Percentiles rank a stretch among this genome's conserved stretches.
phyloP scores from a whole-genome alignment of 2,113 vertebrate species.

The Indicator maculatus region DNA sequence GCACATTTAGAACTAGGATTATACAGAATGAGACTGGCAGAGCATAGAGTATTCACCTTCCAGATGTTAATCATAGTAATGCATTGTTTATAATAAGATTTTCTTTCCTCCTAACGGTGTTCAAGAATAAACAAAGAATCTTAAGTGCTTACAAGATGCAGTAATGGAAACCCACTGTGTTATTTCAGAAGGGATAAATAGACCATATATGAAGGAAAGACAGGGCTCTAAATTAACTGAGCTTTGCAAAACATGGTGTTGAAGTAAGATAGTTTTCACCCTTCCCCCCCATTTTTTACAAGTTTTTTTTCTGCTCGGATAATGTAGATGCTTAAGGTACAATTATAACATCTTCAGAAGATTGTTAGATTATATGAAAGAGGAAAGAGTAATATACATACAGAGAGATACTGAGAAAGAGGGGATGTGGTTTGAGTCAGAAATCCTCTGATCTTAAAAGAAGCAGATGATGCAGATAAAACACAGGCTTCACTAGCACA shows the following conservation, averaged over 20 bases:
- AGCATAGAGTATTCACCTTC: background rate
- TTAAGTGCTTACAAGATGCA: background rate
- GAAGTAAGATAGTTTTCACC: background rate
- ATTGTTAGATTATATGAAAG: constrained; percentile 68
- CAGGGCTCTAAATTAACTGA: background rate
- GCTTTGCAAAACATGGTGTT: background rate
- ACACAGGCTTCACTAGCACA: constrained; percentile 59
- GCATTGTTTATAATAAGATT: background rate
- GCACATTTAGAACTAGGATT: background rate
- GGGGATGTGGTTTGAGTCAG: constrained; percentile 40
- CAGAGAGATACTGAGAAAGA: constrained; percentile 53
- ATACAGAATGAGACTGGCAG: background rate
- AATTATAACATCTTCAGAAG: constrained; percentile 66
- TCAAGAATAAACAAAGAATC: constrained; percentile 3
- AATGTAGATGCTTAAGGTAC: constrained; percentile 61
- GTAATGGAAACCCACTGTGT: background rate
- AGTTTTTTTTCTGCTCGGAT: constrained; percentile 50
- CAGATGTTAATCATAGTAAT: constrained; percentile 11
- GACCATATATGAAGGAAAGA: background rate
- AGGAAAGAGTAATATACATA: constrained; percentile 57
- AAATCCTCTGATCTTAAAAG: constrained; percentile 71
- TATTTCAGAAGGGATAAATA: constrained; percentile 26
- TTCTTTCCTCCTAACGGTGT: background rate
- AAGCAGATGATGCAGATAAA: constrained; percentile 75
- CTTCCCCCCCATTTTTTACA: background rate